These are phyloP conservation scores for Macrobrachium nipponense DNA, from an alignment of 1,140 invertebrate genomes.

Conservation along the genomic window DNA sequence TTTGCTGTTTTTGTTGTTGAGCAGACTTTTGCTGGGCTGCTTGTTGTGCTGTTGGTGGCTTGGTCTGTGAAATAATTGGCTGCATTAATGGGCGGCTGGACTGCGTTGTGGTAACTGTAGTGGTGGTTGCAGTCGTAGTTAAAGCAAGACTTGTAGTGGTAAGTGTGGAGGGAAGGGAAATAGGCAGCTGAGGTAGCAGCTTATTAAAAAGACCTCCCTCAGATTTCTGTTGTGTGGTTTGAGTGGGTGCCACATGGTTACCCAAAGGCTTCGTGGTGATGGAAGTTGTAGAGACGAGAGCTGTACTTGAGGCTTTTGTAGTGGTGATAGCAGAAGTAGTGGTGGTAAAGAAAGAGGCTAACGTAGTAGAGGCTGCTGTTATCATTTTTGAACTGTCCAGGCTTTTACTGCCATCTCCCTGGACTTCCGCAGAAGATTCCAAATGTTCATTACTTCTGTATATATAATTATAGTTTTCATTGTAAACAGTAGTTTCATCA, in stretches of 20 bases:
- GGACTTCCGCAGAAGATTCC: slow-evolving; percentile 40
- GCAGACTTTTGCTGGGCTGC: slow-evolving; percentile 21
- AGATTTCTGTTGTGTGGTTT: slow-evolving; percentile 49
- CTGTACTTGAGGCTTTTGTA: slow-evolving; percentile 52
- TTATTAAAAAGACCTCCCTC: slow-evolving; percentile 57
- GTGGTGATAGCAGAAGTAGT: slow-evolving; percentile 57
- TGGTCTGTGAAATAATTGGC: slow-evolving; percentile 57
- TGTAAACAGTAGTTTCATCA: slow-evolving; percentile 71
- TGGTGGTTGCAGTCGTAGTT: slow-evolving; percentile 50
- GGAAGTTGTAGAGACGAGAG: slow-evolving; percentile 57
- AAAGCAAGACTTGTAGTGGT: slow-evolving; percentile 53
- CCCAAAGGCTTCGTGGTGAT: slow-evolving; percentile 57
- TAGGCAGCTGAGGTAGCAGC: slow-evolving; percentile 60
- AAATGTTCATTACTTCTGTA: slow-evolving; percentile 76
- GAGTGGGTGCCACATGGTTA: slow-evolving; percentile 59
- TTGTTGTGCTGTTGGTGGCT: slow-evolving; percentile 30
- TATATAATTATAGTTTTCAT: slow-evolving; percentile 79
- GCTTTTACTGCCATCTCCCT: slow-evolving; percentile 37
- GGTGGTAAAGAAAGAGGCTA: slow-evolving; percentile 40
- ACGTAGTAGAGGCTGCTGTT: slow-evolving; percentile 39
- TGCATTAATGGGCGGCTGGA: slow-evolving; percentile 47
- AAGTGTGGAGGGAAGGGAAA: slow-evolving; percentile 55
- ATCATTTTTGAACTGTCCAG: slow-evolving; percentile 39
- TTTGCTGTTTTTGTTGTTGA: slow-evolving; percentile 66
- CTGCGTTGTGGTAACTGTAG: slow-evolving; percentile 58